phyloP scores from a whole-genome alignment of 37 sponge, comb jelly and placozoan species.

The Crambe crambe region DNA sequence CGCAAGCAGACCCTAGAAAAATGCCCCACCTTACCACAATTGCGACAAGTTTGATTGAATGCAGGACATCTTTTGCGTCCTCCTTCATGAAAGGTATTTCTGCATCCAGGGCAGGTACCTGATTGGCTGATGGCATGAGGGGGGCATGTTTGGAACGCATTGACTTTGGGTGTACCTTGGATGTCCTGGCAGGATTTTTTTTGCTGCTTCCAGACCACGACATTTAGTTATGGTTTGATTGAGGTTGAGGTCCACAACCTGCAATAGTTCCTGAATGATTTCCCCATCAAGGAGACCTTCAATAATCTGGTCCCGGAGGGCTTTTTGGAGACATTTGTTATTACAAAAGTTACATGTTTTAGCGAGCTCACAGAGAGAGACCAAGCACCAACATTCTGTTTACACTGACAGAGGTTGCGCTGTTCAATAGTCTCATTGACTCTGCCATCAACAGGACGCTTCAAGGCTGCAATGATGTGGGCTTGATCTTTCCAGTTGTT shows the following conservation, averaged over 20 bases:
- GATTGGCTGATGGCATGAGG: background rate
- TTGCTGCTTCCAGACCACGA: constrained; percentile 21
- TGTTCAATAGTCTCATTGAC: constrained; percentile 28
- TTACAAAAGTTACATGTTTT: constrained; percentile 36
- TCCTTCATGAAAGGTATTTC: constrained; percentile 9
- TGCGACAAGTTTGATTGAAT: constrained; percentile 18
- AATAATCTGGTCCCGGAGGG: constrained; percentile 21
- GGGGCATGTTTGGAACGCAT: background rate
- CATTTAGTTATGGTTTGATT: constrained; percentile 20
- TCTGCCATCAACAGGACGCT: constrained; percentile 1
- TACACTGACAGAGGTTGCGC: constrained; percentile 6
- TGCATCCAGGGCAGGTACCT: constrained; percentile 42
- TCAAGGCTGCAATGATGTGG: constrained; percentile 28
- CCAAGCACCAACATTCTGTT: background rate
- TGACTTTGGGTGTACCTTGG: background rate
- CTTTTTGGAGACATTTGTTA: constrained; percentile 23
- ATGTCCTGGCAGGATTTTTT: constrained; percentile 4
- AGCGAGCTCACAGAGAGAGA: background rate
- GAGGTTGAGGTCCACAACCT: constrained; percentile 7
- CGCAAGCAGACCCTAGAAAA: constrained; percentile 21
- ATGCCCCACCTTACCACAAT: constrained; percentile 41
- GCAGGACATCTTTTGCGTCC: constrained; percentile 28
- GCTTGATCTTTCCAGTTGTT: constrained; percentile 20
- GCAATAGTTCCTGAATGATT: constrained; percentile 15
- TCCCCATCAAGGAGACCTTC: constrained; percentile 30